Percentiles rank a stretch among this genome's conserved stretches.
Evolutionary conservation across 2,888 invertebrate species (phyloP).

Genomic region (Neocrepidodera transversa): DNA sequence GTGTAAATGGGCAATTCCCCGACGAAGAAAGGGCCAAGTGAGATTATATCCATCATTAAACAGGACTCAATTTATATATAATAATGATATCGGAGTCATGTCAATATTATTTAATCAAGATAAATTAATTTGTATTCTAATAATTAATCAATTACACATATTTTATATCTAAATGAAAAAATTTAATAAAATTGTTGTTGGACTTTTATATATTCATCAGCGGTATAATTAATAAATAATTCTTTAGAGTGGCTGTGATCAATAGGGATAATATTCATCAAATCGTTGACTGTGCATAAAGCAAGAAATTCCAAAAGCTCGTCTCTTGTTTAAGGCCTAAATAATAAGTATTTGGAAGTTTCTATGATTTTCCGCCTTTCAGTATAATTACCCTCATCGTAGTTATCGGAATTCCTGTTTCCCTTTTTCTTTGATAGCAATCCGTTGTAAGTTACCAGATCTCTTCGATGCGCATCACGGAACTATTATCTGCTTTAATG

Average conservation of each 20-base stretch:
- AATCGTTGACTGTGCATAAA: conserved; percentile 1
- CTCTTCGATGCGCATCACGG: neutral
- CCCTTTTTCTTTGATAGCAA: conserved; percentile 10
- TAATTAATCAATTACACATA: no score
- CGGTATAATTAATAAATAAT: conserved; percentile 1
- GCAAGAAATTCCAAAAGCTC: conserved; percentile 3
- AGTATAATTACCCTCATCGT: conserved; percentile 24
- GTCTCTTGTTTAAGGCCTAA: conserved; percentile 5
- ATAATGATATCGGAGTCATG: no score
- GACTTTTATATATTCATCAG: no score
- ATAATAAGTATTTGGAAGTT: conserved; percentile 18
- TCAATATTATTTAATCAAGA: no score
- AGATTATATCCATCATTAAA: no score
- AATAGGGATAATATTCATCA: conserved; percentile 1
- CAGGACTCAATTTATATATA: no score
- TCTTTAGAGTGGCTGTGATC: neutral
- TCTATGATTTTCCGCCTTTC: conserved; percentile 23
- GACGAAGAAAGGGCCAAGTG: no score
- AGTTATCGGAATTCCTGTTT: conserved; percentile 17
- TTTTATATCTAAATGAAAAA: no score
- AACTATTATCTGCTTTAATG: conserved; percentile 15
- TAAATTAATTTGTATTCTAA: no score
- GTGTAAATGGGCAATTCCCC: no score
- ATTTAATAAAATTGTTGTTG: no score
- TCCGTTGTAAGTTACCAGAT: conserved; percentile 11